Evolutionary conservation across 1,140 invertebrate species (phyloP).

Genomic region (Paraescarpia echinospica): DNA sequence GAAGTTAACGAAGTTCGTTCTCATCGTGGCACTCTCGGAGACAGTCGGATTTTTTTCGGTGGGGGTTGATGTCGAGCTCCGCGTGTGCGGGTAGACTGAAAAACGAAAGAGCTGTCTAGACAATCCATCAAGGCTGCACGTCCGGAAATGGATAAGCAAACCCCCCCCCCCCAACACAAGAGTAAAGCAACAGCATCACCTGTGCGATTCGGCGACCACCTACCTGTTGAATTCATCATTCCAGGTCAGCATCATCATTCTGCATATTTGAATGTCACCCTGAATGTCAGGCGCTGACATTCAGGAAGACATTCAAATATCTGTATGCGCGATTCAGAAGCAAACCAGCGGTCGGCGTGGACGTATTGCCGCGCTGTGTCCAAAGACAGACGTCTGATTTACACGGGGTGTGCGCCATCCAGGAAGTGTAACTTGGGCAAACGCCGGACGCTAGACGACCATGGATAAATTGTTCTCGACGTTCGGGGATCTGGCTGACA

Average conservation of each 20-base stretch:
- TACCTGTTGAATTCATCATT: background rate
- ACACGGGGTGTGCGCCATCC: background rate
- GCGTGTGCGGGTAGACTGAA: no score
- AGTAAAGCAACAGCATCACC: background rate
- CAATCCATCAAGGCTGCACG: no score
- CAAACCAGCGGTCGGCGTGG: background rate
- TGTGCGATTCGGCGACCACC: background rate
- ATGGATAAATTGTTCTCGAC: conserved; percentile 18
- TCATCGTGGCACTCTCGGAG: no score
- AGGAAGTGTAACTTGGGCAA: background rate
- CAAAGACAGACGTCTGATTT: background rate
- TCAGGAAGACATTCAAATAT: background rate
- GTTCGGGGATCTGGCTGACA: conserved; percentile 16
- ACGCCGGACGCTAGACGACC: background rate
- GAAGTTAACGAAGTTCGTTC: no score
- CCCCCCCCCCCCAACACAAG: no score
- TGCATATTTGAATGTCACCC: background rate
- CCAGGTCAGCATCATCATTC: background rate
- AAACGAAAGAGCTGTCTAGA: no score
- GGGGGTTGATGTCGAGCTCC: no score
- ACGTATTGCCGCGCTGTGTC: background rate
- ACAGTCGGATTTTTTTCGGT: no score
- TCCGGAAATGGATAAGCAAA: no score
- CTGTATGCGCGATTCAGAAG: background rate
- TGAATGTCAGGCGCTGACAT: background rate